A percentile compares a stretch with the other conserved stretches of the same genome.
Conservation (phyloP, 2,797 vertebrate genomes). For the Bovichtus diacanthus region DNA sequence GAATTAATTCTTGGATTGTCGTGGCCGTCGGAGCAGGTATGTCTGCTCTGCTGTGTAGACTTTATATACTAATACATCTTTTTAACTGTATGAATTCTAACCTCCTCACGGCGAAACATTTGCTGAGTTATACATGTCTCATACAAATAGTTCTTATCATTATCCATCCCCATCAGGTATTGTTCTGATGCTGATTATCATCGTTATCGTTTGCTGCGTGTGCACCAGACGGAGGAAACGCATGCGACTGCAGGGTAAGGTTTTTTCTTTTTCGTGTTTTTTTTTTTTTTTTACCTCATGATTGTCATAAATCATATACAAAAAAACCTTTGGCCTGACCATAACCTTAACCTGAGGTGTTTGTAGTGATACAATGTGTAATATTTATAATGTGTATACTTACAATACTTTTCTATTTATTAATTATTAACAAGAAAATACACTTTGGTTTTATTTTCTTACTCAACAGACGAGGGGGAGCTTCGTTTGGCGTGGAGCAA, state of each 20-base stretch:
- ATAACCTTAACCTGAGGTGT: background rate
- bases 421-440: background rate
- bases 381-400: background rate
- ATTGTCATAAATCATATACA: background rate
- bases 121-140: background rate
- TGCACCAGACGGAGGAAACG: slow-evolving; percentile 8
- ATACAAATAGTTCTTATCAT: too few species aligned
- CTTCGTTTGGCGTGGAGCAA: slow-evolving; percentile 57
- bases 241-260: slow-evolving; percentile 33
- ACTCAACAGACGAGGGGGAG: slow-evolving; percentile 65
- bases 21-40: slow-evolving; percentile 62
- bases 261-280: background rate
- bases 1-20: slow-evolving; percentile 51
- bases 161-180: slow-evolving; percentile 43
- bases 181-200: slow-evolving; percentile 54
- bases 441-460: background rate
- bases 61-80: background rate
- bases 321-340: background rate
- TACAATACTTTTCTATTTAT: too few species aligned
- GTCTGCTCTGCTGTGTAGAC: background rate
- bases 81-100: background rate
- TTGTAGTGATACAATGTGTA: background rate
- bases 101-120: too few species aligned
- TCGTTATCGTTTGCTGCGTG: slow-evolving; percentile 50
- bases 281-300: background rate